Base-by-base conservation (phyloP, 2,888 invertebrate species). In the Nomada ruficornis region DNA sequence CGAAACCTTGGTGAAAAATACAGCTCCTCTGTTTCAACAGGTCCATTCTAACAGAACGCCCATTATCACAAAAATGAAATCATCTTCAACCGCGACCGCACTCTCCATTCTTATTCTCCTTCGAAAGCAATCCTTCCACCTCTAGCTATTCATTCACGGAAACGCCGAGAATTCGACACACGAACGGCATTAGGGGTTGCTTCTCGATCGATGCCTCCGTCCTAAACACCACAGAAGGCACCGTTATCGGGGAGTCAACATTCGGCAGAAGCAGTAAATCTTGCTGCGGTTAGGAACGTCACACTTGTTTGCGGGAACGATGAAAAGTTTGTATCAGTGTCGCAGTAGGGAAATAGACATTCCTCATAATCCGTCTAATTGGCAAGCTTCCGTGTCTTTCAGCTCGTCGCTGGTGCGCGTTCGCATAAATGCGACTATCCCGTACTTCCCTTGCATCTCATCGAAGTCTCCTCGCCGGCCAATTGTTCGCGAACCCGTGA, bases 251-350 rank as follows among this genome's bases (percentile, higher is more conserved):
- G 15, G n/a, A 47, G 54, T 10, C 13, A 23, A 42, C 36, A 72
- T 54, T 7, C 42, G 29, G 18, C 78, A 36, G 62, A 20, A 76
- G 75, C 63, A 73, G 86, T 92, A 91, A 91, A 92, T 92, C 88
- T 85, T 72, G 29, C 69, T 91, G 91, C 80, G 90, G 91, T 89
- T 91, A 85, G 63, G 77, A 81, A 83, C 88, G 90, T 91, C 91
- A 91, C 86, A 90, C 82, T 91, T 90, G 90, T 91, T 91, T 90
- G 86, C 36, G 68, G 77, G 68, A 82, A 79, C 78, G 83, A 91
- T 89, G 88, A 88, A 89, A 90, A 79, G 70, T 81, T 69, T 77
- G 57, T 62, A 62, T 73, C 54, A 68, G 29, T 52, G 18, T 9
- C 29, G 69, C 80, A 67, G 63, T 63, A 9, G 59, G 23, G 71